Evolutionary conservation across 1,140 invertebrate species (phyloP).

Genomic region (Centruroides sculpturatus): DNA sequence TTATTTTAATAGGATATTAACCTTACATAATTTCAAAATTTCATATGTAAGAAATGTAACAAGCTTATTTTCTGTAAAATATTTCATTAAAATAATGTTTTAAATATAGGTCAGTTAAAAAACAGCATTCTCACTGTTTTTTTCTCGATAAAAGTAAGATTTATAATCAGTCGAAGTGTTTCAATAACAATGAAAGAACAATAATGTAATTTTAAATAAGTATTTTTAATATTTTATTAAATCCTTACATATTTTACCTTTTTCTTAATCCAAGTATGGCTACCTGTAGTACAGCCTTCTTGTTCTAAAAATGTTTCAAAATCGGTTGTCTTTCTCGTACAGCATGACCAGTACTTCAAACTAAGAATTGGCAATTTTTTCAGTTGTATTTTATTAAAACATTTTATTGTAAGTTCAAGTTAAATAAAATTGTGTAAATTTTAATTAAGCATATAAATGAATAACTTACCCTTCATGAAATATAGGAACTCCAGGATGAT

Average conservation of each 20-base stretch:
- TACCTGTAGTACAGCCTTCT: constrained; percentile 59
- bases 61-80: too few species aligned
- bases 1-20: too few species aligned
- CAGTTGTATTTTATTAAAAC: neutral
- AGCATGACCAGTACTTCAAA: constrained; percentile 96
- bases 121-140: too few species aligned
- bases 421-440: neutral
- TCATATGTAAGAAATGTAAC: too few species aligned
- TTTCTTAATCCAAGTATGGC: constrained; percentile 73
- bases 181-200: neutral
- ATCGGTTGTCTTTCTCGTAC: constrained; percentile 80
- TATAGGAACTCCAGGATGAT: constrained; percentile 80
- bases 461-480: constrained; percentile 73
- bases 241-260: constrained; percentile 18
- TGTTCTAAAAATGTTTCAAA: constrained; percentile 84
- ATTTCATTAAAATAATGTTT: too few species aligned
- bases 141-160: neutral
- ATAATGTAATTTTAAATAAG: neutral
- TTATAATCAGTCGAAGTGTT: neutral
- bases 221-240: neutral
- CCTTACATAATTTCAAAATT: too few species aligned
- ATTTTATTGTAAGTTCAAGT: neutral
- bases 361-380: constrained; percentile 27
- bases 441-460: neutral
- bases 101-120: too few species aligned